Evolutionary conservation across 2,113 vertebrate species (phyloP), one percentile per base, ranked within the genome.

Genomic region (Noctilio leporinus): DNA sequence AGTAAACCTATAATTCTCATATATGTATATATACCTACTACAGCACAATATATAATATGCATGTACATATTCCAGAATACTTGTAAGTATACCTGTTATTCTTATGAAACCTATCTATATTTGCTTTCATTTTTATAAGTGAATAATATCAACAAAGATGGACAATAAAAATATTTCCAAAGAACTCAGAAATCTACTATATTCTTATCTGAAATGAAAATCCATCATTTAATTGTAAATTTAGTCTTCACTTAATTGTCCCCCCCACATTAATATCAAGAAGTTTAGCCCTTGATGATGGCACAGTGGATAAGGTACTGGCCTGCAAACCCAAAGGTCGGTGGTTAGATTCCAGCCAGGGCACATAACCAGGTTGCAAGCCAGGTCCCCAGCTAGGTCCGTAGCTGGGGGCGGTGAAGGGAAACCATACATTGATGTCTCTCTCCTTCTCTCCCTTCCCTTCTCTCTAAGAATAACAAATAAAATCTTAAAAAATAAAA

Each of bases 131-230:
- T 64, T 85, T 78, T 88, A 14, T 22, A 93, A 81, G 45, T 59
- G 33, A 91, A 83, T n/a, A 94, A 88, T 16, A 17, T 43, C 35
- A 82, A 76, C 12, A 94, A 96, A 94, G 57, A 76, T 49, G 45
- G 20, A 88, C 28, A 86, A 45, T 40, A 47, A 86, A 43, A 33
- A 45, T 15, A 67, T 0, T 49, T n/a, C 16, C 35, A 33, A 38
- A 95, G n/a, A 94, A 91, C 59, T 85, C 11, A 89, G 78, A 49
- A 94, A 93, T 47, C 45, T 85, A 88, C 49, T 49, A 77, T 35
- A 53, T 57, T n/a, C 40, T 82, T 65, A 82, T 38, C 11, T 90
- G 35, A 30, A 90, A 40, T 47, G n/a, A 89, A 95, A 89, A 86
- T 49, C 4, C 82, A 85, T 57, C 14, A 62, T 33, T 86, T 57